Base-by-base conservation (phyloP, 2,888 invertebrate genomes). In the Caenorhabditis afra region DNA sequence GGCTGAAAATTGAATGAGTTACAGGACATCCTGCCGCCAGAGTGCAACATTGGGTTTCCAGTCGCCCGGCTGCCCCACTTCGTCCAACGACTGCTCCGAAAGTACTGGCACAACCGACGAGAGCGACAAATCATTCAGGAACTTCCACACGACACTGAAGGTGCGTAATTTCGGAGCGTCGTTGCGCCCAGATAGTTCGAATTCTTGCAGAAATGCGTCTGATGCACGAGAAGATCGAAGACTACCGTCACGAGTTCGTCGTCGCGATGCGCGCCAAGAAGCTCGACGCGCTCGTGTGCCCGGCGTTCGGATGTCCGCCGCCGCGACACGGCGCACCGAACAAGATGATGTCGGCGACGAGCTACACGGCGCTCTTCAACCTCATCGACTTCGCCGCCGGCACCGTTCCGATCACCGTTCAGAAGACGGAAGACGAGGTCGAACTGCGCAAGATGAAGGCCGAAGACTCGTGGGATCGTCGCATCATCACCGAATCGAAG, bases 371-470 rank as follows among this genome's bases (percentile, higher is more conserved):
- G 1, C 81, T 76, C 53, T 81, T 41, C 59, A 81, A 81, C 37
- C 16, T 81, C 16, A 16, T 81, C n/a, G 81, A 81, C 18, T 81
- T 74, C 35, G 71, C 81, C n/a, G 81, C 81, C 11, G 79, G 74
- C 20, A 86, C 87, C 5, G 89, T 91, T 29, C 90, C 89, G 2
- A 86, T 91, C n/a, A 90, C 90, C 8, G 76, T 80, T 18, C 90
- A 86, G 1, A 78, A 52, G 47, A 23, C 50, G 12, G 83, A 86
- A 10, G 87, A 86, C 44, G 83, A 84, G 29, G 35, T 44, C 0
- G 68, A 77, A 2, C 53, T 82, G 18, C 55, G 59, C 29, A 61
- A 82, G 4, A 84, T 84, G 62, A 77, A 78, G 7, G 62, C 61
- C 1, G 75, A 45, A 12, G 87, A 87, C 61, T 61, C 75, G 5